Conservation (phyloP, 2,113 vertebrate genomes). For the Periophthalmus modestus region DNA sequence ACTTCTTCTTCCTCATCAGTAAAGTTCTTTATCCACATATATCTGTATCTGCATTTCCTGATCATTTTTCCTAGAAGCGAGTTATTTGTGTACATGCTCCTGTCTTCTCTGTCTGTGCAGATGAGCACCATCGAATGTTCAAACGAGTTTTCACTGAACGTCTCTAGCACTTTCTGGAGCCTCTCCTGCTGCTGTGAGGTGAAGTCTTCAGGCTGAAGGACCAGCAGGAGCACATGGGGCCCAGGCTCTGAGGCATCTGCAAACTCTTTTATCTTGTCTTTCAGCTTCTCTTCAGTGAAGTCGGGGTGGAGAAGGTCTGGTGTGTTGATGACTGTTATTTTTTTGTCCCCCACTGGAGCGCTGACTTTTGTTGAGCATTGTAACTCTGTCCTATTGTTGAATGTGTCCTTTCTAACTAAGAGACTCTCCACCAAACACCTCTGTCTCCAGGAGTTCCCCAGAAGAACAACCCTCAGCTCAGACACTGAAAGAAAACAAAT, state of each 20-base stretch:
- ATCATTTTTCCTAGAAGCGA: not conserved
- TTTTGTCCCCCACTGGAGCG: no score
- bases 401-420: no score
- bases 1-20: no score
- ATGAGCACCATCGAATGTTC: slow-evolving; percentile 35
- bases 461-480: no score
- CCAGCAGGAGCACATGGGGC: slow-evolving; percentile 58
- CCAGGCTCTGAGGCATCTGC: slow-evolving; percentile 29
- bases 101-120: not conserved
- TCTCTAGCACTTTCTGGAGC: slow-evolving; percentile 5
- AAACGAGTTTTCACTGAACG: slow-evolving; percentile 5
- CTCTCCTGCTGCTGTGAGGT: slow-evolving; percentile 18
- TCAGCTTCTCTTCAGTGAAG: slow-evolving; percentile 7
- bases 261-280: not conserved
- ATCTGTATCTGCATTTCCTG: slow-evolving; percentile 3
- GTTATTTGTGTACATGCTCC: not conserved
- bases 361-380: no score
- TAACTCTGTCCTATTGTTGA: no score
- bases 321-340: no score
- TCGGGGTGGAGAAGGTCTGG: not conserved
- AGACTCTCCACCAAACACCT: no score
- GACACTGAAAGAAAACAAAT: no score
- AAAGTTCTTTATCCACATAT: no score
- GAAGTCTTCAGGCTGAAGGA: slow-evolving; percentile 45
- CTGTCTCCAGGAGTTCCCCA: no score